These are phyloP conservation scores for Scomber colias DNA, from an alignment of 2,113 vertebrate species.

Conservation along the genomic window DNA sequence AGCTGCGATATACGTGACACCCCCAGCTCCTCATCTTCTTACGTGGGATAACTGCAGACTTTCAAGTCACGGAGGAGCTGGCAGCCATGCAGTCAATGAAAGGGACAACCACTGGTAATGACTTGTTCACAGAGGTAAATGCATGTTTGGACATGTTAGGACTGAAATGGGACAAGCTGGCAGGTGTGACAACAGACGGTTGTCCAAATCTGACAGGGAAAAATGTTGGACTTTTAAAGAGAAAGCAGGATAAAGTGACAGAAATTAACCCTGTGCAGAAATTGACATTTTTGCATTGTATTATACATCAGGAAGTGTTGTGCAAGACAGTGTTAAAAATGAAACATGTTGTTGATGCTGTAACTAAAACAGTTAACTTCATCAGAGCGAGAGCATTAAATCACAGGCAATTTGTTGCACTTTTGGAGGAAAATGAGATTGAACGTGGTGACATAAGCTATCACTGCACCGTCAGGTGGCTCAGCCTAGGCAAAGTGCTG, in stretches of 20 bases:
- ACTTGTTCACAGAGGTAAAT: conserved; percentile 20
- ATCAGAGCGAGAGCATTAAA: conserved; percentile 1
- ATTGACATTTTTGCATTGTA: not conserved
- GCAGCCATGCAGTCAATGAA: not conserved
- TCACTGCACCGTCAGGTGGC: too few species aligned
- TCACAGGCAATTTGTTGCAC: conserved; percentile 20
- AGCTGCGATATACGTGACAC: too few species aligned
- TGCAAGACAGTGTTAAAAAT: not conserved
- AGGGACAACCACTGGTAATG: not conserved
- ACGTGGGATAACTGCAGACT: too few species aligned
- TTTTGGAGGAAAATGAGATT: conserved; percentile 4
- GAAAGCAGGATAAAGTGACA: not conserved
- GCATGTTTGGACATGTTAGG: conserved; percentile 10
- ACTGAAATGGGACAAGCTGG: conserved; percentile 36
- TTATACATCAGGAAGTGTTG: not conserved
- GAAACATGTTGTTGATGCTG: not conserved
- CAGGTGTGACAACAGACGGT: not conserved
- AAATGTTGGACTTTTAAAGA: conserved; percentile 30
- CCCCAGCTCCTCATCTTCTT: too few species aligned
- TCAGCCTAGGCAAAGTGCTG: not conserved
- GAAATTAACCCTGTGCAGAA: not conserved
- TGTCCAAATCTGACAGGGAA: conserved; percentile 32
- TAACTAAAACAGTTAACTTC: not conserved
- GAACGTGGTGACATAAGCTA: not conserved
- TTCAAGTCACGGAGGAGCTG: too few species aligned